phyloP scores from a whole-genome alignment of 2,888 invertebrate genomes.

The Pyralis farinalis region DNA sequence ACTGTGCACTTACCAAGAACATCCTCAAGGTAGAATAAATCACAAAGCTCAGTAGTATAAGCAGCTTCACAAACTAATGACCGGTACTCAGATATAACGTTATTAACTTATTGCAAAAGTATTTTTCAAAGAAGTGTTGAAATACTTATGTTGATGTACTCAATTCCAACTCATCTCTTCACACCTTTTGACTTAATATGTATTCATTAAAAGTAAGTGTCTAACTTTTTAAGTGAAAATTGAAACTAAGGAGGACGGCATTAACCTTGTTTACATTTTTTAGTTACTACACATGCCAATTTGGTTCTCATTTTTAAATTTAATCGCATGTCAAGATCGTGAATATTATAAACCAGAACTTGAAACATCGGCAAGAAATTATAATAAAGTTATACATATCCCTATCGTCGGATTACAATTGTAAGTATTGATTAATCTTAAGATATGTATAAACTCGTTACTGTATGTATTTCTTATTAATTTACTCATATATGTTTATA shows the following conservation, averaged over 20 bases:
- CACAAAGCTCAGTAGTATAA: not conserved
- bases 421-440: constrained; percentile 1
- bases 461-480: not conserved
- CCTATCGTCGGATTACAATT: not conserved
- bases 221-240: not conserved
- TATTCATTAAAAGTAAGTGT: not conserved
- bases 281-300: not conserved
- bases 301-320: not conserved
- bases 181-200: not conserved
- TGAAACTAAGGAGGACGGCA: too few species aligned
- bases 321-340: not conserved
- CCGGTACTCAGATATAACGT: constrained; percentile 1
- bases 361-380: not conserved
- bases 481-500: not conserved
- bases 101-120: too few species aligned
- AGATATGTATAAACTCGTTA: too few species aligned
- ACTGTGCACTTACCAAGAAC: not conserved
- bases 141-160: not conserved
- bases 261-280: not conserved
- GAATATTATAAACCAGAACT: not conserved
- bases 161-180: not conserved
- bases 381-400: not conserved
- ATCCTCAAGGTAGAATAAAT: not conserved
- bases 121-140: too few species aligned
- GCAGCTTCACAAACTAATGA: not conserved